These are phyloP conservation scores for Myrmecobius fasciatus DNA, from an alignment of 2,113 vertebrate species.

Conservation along the genomic window DNA sequence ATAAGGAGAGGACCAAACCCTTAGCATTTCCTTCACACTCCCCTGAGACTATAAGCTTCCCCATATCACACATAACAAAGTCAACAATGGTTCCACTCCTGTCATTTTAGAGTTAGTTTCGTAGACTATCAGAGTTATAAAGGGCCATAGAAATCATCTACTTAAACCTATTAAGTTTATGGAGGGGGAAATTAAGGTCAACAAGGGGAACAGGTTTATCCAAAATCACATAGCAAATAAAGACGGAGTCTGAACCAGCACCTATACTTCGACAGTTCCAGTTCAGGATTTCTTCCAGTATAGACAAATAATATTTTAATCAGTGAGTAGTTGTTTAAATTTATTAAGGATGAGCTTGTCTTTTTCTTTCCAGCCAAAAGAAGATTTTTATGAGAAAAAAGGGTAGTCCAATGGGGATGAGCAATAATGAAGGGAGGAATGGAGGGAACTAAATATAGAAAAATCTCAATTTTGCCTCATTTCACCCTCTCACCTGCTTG, in stretches of 20 bases:
- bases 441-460: background rate
- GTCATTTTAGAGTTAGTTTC: background rate
- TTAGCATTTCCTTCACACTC: background rate
- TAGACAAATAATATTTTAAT: background rate
- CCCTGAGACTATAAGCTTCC: background rate
- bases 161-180: constrained; percentile 12
- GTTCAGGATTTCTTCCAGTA: background rate
- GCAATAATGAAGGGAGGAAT: background rate
- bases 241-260: background rate
- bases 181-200: background rate
- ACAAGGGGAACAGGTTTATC: background rate
- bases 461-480: background rate
- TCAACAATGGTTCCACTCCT: background rate
- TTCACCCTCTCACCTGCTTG: background rate
- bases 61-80: background rate
- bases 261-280: background rate
- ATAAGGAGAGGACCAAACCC: background rate
- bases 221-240: background rate
- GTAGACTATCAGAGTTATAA: background rate
- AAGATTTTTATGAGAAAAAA: background rate
- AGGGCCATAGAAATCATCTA: background rate
- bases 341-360: background rate
- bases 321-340: background rate
- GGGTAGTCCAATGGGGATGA: background rate
- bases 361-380: background rate